Evolutionary conservation across 53 echinoderm and acorn worm species (phyloP).

Genomic region (Temnopleurus reevesii): DNA sequence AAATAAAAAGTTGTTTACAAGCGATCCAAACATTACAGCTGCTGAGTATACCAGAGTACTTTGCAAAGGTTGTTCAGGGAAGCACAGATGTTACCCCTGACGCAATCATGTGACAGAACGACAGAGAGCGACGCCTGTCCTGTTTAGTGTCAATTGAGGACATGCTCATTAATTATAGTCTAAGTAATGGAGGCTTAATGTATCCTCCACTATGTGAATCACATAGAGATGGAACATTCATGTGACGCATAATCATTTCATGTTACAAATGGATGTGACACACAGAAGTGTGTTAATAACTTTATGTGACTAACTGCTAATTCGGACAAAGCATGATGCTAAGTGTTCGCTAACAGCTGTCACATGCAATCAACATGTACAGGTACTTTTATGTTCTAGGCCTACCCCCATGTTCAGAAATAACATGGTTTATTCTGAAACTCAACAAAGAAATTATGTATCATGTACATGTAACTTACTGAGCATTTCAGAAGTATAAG

Average conservation of each 20-base stretch:
- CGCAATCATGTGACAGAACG: neutral
- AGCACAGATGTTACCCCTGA: neutral
- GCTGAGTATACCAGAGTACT: too few species aligned
- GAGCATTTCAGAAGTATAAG: too few species aligned
- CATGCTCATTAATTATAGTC: neutral
- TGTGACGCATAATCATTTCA: neutral
- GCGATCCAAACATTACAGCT: too few species aligned
- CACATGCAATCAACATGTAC: too few species aligned
- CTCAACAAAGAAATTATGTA: too few species aligned
- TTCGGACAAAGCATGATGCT: neutral
- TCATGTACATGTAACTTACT: too few species aligned
- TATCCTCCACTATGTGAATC: neutral
- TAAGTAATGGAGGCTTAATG: neutral
- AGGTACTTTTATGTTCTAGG: too few species aligned
- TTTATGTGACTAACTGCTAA: neutral
- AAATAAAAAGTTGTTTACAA: too few species aligned
- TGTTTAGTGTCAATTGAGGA: neutral
- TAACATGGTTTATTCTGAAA: too few species aligned
- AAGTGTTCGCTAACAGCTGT: neutral
- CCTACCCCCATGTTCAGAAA: too few species aligned
- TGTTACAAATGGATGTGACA: neutral
- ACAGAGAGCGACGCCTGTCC: neutral
- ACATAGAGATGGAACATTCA: too few species aligned
- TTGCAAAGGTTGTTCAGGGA: neutral
- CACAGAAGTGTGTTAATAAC: too few species aligned